Evolutionary conservation across 2,113 vertebrate genomes (phyloP).

Genomic region (Stigmatopora nigra): DNA sequence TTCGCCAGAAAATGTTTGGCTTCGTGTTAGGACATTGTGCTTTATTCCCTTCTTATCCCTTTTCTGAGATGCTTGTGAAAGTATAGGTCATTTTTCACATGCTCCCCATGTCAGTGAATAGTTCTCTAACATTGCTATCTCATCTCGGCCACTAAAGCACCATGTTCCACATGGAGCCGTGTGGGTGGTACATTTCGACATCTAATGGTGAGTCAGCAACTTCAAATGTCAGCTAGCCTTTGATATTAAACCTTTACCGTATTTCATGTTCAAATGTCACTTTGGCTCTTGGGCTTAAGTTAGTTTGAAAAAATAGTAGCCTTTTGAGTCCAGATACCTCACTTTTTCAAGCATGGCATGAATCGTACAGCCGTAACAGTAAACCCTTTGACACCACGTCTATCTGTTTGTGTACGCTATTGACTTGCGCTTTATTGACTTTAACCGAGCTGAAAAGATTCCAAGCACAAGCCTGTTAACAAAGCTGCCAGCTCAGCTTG

Average conservation of each 20-base stretch:
- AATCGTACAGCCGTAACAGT: conserved; percentile 33
- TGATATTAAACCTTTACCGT: conserved; percentile 43
- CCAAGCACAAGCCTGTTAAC: conserved; percentile 51
- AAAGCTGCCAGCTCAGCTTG: conserved; percentile 64
- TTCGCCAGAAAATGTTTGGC: conserved; percentile 4
- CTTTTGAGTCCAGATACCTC: conserved; percentile 42
- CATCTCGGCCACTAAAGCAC: conserved; percentile 47
- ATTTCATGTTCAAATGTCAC: conserved; percentile 65
- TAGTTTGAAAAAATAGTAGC: conserved; percentile 35
- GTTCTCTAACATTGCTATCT: conserved; percentile 49
- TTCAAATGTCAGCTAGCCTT: conserved; percentile 64
- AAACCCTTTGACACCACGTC: conserved; percentile 35
- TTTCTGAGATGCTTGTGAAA: conserved; percentile 44
- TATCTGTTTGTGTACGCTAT: conserved; percentile 56
- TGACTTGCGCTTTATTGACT: conserved; percentile 62
- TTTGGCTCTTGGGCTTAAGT: conserved; percentile 34
- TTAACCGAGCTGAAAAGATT: conserved; percentile 57
- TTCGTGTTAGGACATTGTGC: conserved; percentile 16
- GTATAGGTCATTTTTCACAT: conserved; percentile 55
- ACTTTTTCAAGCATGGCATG: conserved; percentile 36
- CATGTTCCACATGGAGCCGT: conserved; percentile 47
- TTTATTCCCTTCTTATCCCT: conserved; percentile 24
- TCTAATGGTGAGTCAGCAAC: conserved; percentile 59
- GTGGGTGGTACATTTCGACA: conserved; percentile 57
- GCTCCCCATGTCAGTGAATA: conserved; percentile 48